Base-by-base conservation (phyloP, 2,113 vertebrate genomes). In the Passer montanus region DNA sequence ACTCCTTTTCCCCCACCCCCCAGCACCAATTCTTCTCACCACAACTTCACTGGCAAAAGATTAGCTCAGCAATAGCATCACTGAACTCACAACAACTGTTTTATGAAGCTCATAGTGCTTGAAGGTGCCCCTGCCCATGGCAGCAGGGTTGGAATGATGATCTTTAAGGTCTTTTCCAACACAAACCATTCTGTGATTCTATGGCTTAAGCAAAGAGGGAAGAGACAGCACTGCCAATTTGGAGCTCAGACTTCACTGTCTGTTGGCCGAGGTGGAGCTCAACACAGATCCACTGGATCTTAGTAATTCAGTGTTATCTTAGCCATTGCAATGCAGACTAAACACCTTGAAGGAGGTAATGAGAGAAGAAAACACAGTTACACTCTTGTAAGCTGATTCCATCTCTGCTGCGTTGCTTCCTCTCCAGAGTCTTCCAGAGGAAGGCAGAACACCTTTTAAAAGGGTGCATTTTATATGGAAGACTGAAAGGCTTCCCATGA, bases 171-270 rank as follows among this genome's bases (percentile, higher is more conserved):
- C 10, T 4, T 17, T 76, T 28, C 31, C 35, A 63, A 33, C 13
- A 22, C 30, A 49, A 63, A 43, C 18, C n/a, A 15, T 41, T 46
- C 55, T 37, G 10, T 63, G 22, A 37, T 49, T 70, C 18, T 55
- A 7, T 27, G n/a, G 20, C 16, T 77, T 70, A 80, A 64, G 68
- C 0, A 1, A 35, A 64, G 67, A n/a, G 16, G 15, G 33, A 87
- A 64, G 69, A 35, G 31, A 52, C 12, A 58, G 30, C 6, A 6
- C 9, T 52, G 60, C 21, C 1, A 4, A 84, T 28, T 0, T 2
- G 1, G 37, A 84, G 47, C 55, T 86, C 35, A 43, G 76, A 47
- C 21, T 55, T 50, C 52, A 27, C 21, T 30, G 26, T 26, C 33
- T 58, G 10, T 30, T 75, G 69, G 41, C 15, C 26, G 17, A 69